phyloP scores from a whole-genome alignment of 2,888 invertebrate species.

The Ephialtes manifestator region DNA sequence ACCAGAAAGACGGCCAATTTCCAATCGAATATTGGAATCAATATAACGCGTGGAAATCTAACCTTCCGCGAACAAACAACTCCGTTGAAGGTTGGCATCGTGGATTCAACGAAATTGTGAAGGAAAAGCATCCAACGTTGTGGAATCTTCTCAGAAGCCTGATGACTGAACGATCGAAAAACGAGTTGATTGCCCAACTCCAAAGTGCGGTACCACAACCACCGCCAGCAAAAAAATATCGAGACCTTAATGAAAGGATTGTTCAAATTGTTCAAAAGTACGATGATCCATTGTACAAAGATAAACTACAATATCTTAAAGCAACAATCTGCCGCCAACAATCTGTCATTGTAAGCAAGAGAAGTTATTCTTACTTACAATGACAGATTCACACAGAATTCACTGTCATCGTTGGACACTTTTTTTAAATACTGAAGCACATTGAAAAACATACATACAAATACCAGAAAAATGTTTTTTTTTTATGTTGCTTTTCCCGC shows the following conservation, averaged over 20 bases:
- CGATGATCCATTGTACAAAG: too few relatives aligned
- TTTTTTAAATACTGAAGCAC: too few relatives aligned
- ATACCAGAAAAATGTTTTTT: too few relatives aligned
- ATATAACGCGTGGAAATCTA: background rate
- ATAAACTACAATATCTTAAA: too few relatives aligned
- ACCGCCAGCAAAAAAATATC: conserved; percentile 2
- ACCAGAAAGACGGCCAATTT: conserved; percentile 12
- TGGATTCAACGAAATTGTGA: conserved; percentile 7
- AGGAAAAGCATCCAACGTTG: conserved; percentile 3
- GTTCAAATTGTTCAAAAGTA: background rate
- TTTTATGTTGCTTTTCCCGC: too few relatives aligned
- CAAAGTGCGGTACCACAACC: background rate
- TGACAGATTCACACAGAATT: too few relatives aligned
- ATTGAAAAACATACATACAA: too few relatives aligned
- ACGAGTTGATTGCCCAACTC: conserved; percentile 2
- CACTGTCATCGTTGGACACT: too few relatives aligned
- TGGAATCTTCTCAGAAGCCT: conserved; percentile 4
- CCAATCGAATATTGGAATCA: conserved; percentile 19
- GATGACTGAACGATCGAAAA: background rate
- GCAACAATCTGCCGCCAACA: too few relatives aligned
- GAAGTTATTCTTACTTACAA: too few relatives aligned
- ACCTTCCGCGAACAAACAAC: conserved; percentile 16
- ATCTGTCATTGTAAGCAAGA: too few relatives aligned
- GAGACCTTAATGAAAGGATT: background rate
- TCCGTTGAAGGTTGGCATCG: conserved; percentile 19